Evolutionary conservation across 2,888 invertebrate species (phyloP).

Genomic region (Scrobipalpa atriplicella): DNA sequence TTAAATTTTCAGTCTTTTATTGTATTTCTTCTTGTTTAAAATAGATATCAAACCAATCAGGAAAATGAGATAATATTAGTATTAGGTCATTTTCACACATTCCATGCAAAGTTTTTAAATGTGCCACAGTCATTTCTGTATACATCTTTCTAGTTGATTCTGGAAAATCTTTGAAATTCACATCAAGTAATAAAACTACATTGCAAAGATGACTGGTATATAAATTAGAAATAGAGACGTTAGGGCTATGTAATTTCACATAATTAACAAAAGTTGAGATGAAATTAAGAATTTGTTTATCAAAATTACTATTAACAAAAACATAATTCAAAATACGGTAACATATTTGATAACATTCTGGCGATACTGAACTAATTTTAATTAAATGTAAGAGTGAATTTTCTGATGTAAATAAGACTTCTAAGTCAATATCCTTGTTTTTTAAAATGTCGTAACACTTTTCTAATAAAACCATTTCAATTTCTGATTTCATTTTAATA

Average conservation of each 20-base stretch:
- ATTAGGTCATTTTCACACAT: slow-evolving; percentile 58
- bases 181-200: slow-evolving; percentile 58
- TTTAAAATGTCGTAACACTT: slow-evolving; percentile 45
- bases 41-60: slow-evolving; percentile 68
- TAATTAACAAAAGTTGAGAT: slow-evolving; percentile 51
- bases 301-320: slow-evolving; percentile 59
- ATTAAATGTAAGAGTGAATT: slow-evolving; percentile 45
- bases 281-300: slow-evolving; percentile 50
- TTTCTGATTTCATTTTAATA: slow-evolving; percentile 61
- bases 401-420: slow-evolving; percentile 43
- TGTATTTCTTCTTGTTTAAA: slow-evolving; percentile 32
- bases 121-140: slow-evolving; percentile 43
- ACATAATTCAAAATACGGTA: slow-evolving; percentile 58
- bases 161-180: slow-evolving; percentile 50
- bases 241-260: slow-evolving; percentile 47
- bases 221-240: slow-evolving; percentile 46
- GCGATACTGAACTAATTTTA: slow-evolving; percentile 53
- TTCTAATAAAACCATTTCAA: slow-evolving; percentile 57
- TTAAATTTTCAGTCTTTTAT: background rate
- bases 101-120: slow-evolving; percentile 50
- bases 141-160: slow-evolving; percentile 42
- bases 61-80: slow-evolving; percentile 68
- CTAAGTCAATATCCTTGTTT: slow-evolving; percentile 40
- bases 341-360: slow-evolving; percentile 67
- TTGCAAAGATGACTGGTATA: slow-evolving; percentile 56